phyloP scores from a whole-genome alignment of 30 jellyfish, hydroid and myxozoan species.

The Phacellophora camtschatica region DNA sequence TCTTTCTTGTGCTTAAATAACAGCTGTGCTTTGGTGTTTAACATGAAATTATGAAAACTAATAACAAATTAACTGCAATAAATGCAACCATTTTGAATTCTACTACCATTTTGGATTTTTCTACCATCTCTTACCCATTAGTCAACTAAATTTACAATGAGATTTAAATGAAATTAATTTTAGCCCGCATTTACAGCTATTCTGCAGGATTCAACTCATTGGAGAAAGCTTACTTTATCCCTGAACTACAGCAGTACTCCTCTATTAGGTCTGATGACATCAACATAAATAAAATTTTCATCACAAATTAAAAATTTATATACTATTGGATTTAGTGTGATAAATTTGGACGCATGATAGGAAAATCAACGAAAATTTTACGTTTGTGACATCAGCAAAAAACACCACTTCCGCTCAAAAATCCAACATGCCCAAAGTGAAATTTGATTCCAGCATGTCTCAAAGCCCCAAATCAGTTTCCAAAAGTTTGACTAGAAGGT shows the following conservation, averaged over 20 bases:
- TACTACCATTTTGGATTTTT: background rate
- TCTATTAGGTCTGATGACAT: too few relatives aligned
- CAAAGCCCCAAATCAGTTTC: conserved; percentile 27
- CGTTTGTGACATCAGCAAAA: conserved; percentile 23
- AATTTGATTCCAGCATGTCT: conserved; percentile 31
- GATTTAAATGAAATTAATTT: background rate
- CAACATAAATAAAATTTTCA: too few relatives aligned
- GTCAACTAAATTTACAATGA: background rate
- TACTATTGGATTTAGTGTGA: too few relatives aligned
- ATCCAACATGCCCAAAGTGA: conserved; percentile 36
- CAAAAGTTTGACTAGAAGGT: conserved; percentile 22
- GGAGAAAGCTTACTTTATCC: background rate
- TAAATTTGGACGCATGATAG: background rate
- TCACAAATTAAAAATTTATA: too few relatives aligned
- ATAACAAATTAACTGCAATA: background rate
- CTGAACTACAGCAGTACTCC: background rate
- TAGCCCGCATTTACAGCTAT: background rate
- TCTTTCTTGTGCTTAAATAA: background rate
- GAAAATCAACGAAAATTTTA: background rate
- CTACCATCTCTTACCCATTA: background rate
- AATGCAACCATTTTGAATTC: background rate
- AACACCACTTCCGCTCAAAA: background rate
- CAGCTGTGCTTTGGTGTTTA: background rate
- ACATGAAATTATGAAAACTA: background rate
- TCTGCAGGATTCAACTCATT: background rate